phyloP scores from a whole-genome alignment of 2,888 invertebrate species.

The Clostera curtula region DNA sequence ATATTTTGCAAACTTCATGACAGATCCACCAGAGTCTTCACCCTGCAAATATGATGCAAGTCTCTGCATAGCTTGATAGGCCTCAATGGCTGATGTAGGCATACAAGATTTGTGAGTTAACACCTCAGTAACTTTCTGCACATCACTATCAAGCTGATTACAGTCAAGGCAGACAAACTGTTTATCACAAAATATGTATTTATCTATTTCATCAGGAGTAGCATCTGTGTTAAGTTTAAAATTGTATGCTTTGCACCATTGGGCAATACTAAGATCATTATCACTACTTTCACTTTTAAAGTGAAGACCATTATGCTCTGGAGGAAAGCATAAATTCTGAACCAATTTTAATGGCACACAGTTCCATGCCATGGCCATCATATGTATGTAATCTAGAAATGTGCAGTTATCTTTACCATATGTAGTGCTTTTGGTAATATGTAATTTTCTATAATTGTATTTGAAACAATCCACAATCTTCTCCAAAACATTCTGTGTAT shows the following conservation, averaged over 20 bases:
- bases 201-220: conserved; percentile 21
- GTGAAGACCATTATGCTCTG: conserved; percentile 22
- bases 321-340: conserved; percentile 22
- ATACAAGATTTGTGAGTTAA: conserved; percentile 13
- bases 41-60: conserved; percentile 32
- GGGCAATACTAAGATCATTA: conserved; percentile 25
- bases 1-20: conserved; percentile 28
- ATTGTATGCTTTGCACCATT: conserved; percentile 28
- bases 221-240: conserved; percentile 21
- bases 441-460: conserved; percentile 33
- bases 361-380: conserved; percentile 34
- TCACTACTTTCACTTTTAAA: conserved; percentile 24
- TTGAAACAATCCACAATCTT: conserved; percentile 32
- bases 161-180: conserved; percentile 19
- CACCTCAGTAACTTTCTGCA: conserved; percentile 15
- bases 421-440: conserved; percentile 25
- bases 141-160: conserved; percentile 14
- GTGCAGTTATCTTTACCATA: conserved; percentile 20
- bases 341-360: conserved; percentile 26
- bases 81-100: conserved; percentile 26
- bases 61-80: conserved; percentile 36
- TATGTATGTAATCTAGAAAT: conserved; percentile 25
- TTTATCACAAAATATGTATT: conserved; percentile 29
- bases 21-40: conserved; percentile 20
- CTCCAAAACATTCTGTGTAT: conserved; percentile 20